These are phyloP conservation scores for Trachelus troglodyta DNA, from an alignment of 2,888 invertebrate species.

Conservation along the genomic window DNA sequence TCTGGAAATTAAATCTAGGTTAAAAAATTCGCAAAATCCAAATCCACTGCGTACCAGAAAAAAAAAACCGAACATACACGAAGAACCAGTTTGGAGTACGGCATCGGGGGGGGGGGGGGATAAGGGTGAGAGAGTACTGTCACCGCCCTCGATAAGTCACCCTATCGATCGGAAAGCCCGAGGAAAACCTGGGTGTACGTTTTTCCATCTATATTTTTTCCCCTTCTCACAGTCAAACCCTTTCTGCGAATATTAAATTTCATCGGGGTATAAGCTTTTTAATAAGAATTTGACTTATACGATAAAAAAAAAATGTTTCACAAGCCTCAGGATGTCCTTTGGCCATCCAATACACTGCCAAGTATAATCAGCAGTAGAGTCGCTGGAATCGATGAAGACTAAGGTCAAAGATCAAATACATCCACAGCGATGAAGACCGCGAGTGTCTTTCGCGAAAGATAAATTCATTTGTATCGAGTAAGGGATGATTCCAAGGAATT, in stretches of 20 bases:
- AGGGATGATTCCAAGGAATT: background rate
- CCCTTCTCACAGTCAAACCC: conserved; percentile 21
- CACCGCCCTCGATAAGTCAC: conserved; percentile 62
- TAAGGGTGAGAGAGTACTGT: conserved; percentile 35
- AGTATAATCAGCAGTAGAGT: background rate
- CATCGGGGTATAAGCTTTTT: conserved; percentile 28
- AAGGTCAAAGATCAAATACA: background rate
- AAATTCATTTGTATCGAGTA: background rate
- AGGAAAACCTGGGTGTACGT: conserved; percentile 17
- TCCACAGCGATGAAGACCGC: background rate
- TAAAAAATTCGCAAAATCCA: background rate
- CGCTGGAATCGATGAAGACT: background rate
- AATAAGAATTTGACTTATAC: conserved; percentile 9
- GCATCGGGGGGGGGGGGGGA: background rate
- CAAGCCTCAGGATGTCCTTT: no score
- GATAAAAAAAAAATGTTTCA: background rate
- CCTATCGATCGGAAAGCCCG: conserved; percentile 54
- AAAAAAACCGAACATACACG: background rate
- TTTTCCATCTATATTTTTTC: background rate
- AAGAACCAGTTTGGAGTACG: background rate
- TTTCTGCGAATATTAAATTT: conserved; percentile 49
- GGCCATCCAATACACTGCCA: no score
- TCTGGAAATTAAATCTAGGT: background rate
- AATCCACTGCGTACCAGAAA: background rate
- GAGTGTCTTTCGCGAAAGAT: background rate